Evolutionary conservation across 2,888 invertebrate species (phyloP).

Genomic region (Encarsia formosa): DNA sequence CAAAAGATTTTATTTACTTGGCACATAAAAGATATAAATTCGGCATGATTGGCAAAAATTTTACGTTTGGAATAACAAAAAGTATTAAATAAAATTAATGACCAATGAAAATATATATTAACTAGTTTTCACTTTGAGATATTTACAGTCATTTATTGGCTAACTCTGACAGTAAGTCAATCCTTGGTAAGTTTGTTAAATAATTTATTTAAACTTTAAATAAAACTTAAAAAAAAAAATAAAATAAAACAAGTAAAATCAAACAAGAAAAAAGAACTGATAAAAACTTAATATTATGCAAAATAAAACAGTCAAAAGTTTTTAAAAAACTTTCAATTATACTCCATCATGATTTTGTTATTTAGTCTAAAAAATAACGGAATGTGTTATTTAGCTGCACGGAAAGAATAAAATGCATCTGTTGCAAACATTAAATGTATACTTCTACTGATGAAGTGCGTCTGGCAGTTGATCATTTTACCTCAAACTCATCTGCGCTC

Average conservation of each 20-base stretch:
- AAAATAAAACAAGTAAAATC: slow-evolving; percentile 6
- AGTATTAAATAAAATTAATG: too few relatives aligned
- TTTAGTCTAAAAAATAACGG: slow-evolving; percentile 12
- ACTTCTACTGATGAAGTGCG: slow-evolving; percentile 9
- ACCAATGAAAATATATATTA: too few relatives aligned
- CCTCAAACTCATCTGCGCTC: slow-evolving; percentile 4
- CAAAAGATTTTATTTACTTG: too few relatives aligned
- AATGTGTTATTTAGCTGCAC: slow-evolving; percentile 14
- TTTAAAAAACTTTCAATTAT: slow-evolving; percentile 2
- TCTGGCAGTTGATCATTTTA: slow-evolving; percentile 10
- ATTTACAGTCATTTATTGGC: slow-evolving; percentile 23
- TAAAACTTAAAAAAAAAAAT: slow-evolving; percentile 6
- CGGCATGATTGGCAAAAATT: too few relatives aligned
- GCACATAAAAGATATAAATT: too few relatives aligned
- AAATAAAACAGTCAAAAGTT: too few relatives aligned
- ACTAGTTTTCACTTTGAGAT: too few relatives aligned
- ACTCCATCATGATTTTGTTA: not conserved
- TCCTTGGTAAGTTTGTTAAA: slow-evolving; percentile 14
- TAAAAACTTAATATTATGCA: too few relatives aligned
- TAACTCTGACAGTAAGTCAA: slow-evolving; percentile 15
- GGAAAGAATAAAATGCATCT: slow-evolving; percentile 11
- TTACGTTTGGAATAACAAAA: too few relatives aligned
- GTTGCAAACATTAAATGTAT: slow-evolving; percentile 6
- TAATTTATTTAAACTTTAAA: slow-evolving; percentile 8
- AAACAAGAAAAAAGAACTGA: slow-evolving; percentile 2